Percentiles rank a stretch among this genome's conserved stretches.
Evolutionary conservation across 1,140 invertebrate genomes (phyloP).

Genomic region (Neoseiulus cucumeris): DNA sequence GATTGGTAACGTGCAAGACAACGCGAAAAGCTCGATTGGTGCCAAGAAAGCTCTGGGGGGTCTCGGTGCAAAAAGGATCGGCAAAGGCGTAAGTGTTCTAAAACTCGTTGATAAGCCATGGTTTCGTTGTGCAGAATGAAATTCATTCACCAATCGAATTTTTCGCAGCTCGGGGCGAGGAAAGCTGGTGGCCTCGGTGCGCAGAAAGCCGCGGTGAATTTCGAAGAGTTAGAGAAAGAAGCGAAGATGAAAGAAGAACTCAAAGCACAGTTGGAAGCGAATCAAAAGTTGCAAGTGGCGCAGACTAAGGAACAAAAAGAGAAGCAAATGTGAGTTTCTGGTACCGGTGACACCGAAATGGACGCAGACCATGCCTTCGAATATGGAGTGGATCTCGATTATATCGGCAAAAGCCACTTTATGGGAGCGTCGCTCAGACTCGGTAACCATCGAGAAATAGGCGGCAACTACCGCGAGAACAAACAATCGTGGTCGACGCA

Average conservation of each 20-base stretch:
- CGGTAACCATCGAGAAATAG: no score
- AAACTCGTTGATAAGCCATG: neutral
- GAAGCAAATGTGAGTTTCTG: conserved; percentile 30
- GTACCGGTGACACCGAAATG: neutral
- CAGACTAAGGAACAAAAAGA: conserved; percentile 36
- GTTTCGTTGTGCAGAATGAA: neutral
- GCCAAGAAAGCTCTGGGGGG: conserved; percentile 34
- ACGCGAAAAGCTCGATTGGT: conserved; percentile 10
- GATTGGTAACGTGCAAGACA: neutral
- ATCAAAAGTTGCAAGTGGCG: conserved; percentile 24
- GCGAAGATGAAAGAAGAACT: conserved; percentile 57
- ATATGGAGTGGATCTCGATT: no score
- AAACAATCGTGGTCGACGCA: no score
- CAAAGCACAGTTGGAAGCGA: conserved; percentile 33
- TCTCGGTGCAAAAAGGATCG: conserved; percentile 34
- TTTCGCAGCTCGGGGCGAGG: conserved; percentile 50
- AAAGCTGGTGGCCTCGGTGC: conserved; percentile 68
- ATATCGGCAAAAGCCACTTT: no score
- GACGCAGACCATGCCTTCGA: neutral
- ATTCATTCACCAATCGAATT: conserved; percentile 4
- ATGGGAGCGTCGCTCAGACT: no score
- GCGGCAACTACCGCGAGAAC: no score
- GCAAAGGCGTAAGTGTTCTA: conserved; percentile 14
- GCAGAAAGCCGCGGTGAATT: conserved; percentile 75
- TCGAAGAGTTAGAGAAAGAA: conserved; percentile 80